These are phyloP conservation scores for Neoitamus cyanurus DNA, from an alignment of 2,888 invertebrate genomes.

Conservation along the genomic window DNA sequence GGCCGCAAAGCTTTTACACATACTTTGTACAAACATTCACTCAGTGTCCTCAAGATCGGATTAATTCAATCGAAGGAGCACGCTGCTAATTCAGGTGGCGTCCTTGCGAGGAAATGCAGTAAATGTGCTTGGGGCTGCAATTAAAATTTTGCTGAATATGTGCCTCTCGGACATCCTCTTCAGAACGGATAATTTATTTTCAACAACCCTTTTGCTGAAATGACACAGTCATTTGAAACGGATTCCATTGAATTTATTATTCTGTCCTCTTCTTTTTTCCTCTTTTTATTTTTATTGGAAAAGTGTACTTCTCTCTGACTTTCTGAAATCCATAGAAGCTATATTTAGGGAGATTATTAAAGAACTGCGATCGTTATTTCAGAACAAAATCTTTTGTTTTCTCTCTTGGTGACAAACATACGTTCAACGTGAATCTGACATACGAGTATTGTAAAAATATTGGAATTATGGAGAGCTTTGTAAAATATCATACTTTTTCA, in stretches of 20 bases:
- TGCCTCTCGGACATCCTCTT: background rate
- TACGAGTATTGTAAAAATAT: no score
- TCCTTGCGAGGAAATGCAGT: background rate
- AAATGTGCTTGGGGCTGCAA: background rate
- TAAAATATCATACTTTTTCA: no score
- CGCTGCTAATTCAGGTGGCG: background rate
- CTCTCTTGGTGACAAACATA: no score
- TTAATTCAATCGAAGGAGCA: background rate
- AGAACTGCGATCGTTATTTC: no score
- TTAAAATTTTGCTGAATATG: conserved; percentile 1
- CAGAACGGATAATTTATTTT: background rate
- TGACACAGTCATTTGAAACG: background rate
- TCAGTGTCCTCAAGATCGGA: background rate
- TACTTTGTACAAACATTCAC: background rate
- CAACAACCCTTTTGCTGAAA: background rate
- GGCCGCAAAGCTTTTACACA: background rate
- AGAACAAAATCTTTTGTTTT: no score
- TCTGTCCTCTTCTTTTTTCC: background rate
- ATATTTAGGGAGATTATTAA: no score
- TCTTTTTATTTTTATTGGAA: background rate
- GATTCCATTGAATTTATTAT: background rate
- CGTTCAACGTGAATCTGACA: no score
- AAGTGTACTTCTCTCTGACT: no score
- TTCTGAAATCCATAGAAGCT: no score
- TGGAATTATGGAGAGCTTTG: no score